Evolutionary conservation across 1,140 invertebrate species (phyloP), one percentile per base, ranked within the genome.

Genomic region (Phthorimaea operculella): DNA sequence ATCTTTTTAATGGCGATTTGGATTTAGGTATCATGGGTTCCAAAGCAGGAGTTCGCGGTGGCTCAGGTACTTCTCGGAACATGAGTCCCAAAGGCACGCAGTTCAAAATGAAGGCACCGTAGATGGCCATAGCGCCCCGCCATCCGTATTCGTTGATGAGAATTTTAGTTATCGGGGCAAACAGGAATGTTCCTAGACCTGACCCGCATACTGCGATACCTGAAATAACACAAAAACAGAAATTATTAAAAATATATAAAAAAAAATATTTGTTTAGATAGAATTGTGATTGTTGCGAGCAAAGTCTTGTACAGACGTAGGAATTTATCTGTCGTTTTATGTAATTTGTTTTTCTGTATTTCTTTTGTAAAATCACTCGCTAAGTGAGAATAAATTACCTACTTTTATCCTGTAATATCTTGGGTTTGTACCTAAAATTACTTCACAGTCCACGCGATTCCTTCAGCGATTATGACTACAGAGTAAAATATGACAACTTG

Each of bases 141-240:
- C 92, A 94, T 51, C 89, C 89, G 62, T 89, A 93, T 15, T 68
- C 73, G 0, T 72, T 62, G 11, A 95, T 88, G 8, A 96, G 80
- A 45, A 76, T 78, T 57, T 90, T 87, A n/a, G 91, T 91, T 2
- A 95, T 81, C 0, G 94, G 94, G 1, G 94, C 92, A 68, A 96
- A 92, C 1, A 95, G 75, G 71, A 96, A 92, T 12, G 94, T 96
- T 14, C 95, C 95, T 12, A 97, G 87, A 4, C 95, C 95, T 5
- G 96, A 97, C 3, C 96, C 97, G 68, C 96, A 98, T 0, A 98
- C 96, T 0, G 96, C 96, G 18, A 99, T 97, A 10, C 86, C 86
- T 85, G 72, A 58, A 78, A 72, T 50, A 15, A n/a, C n/a, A n/a
- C 33, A 15, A 59, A 50, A 58, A 17, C 28, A 51, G 49, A 34